phyloP scores from a whole-genome alignment of 1,140 invertebrate species.

The Hesperophylax magnus region DNA sequence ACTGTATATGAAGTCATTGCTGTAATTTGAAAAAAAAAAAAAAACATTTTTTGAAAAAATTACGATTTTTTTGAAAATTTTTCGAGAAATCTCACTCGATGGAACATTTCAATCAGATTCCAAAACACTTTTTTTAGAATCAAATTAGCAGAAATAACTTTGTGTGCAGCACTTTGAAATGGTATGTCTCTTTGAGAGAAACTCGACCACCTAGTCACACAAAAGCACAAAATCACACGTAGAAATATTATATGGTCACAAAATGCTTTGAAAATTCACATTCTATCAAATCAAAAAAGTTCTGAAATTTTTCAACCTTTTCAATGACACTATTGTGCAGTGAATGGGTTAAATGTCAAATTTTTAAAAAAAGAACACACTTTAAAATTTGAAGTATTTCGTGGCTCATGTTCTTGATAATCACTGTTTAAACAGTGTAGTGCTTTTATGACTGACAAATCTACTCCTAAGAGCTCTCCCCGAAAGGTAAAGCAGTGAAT shows the following conservation, averaged over 20 bases:
- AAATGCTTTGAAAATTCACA: not conserved
- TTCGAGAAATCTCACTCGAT: no score
- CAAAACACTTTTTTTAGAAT: not conserved
- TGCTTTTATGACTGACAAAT: conserved; percentile 12
- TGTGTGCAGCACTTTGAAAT: not conserved
- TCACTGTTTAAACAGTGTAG: conserved; percentile 4
- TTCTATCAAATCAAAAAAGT: no score
- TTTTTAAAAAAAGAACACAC: no score
- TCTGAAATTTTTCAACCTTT: no score
- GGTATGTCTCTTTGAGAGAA: conserved; percentile 32
- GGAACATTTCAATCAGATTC: no score
- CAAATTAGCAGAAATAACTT: not conserved
- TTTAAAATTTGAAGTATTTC: conserved; percentile 2
- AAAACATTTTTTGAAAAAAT: no score
- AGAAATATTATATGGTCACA: conserved; percentile 14
- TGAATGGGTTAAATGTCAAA: not conserved
- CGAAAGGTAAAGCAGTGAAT: conserved; percentile 17
- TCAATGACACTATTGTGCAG: not conserved
- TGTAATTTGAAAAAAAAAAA: not conserved
- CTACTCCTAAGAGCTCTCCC: not conserved
- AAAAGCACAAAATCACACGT: conserved; percentile 31
- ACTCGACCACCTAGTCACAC: conserved; percentile 24
- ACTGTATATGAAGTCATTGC: not conserved
- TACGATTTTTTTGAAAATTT: no score
- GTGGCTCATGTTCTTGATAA: conserved; percentile 1